Percentiles rank a stretch among this genome's conserved stretches.
These are phyloP conservation scores for Adineta ricciae DNA, from an alignment of 2,888 invertebrate species.

Conservation along the genomic window DNA sequence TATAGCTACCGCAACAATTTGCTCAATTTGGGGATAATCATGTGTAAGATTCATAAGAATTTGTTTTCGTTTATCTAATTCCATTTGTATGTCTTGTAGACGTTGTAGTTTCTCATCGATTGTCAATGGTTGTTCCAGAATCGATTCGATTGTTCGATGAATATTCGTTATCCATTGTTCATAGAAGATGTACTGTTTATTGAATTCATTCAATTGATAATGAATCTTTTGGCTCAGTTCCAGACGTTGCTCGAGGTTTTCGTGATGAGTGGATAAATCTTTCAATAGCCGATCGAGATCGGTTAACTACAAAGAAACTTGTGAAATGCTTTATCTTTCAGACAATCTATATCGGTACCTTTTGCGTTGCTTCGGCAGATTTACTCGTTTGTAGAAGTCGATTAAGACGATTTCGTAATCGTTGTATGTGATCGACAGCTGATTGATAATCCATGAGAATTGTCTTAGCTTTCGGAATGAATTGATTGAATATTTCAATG, in stretches of 20 bases:
- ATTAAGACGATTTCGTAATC: not conserved
- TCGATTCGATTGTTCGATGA: not conserved
- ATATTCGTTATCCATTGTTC: conserved; percentile 11
- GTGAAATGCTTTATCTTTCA: not conserved
- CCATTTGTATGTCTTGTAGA: not conserved
- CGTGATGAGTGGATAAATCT: not conserved
- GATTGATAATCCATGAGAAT: not conserved
- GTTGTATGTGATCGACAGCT: not conserved
- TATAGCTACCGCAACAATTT: not conserved
- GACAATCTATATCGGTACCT: not conserved
- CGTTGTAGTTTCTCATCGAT: conserved; percentile 11
- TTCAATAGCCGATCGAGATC: not conserved
- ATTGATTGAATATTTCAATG: not conserved
- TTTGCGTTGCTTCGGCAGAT: not conserved
- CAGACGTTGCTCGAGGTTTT: conserved; percentile 9
- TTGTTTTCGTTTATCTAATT: conserved; percentile 22
- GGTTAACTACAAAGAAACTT: not conserved
- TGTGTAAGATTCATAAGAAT: not conserved
- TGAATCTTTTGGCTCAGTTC: not conserved
- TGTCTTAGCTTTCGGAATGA: not conserved
- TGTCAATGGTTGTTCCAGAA: not conserved
- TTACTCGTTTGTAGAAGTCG: not conserved
- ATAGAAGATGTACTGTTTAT: not conserved
- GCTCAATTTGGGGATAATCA: not conserved
- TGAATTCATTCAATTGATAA: conserved; percentile 8